A percentile compares a stretch with the other conserved stretches of the same genome.
Evolutionary conservation across 2,888 invertebrate genomes (phyloP).

Genomic region (Noctua pronuba): DNA sequence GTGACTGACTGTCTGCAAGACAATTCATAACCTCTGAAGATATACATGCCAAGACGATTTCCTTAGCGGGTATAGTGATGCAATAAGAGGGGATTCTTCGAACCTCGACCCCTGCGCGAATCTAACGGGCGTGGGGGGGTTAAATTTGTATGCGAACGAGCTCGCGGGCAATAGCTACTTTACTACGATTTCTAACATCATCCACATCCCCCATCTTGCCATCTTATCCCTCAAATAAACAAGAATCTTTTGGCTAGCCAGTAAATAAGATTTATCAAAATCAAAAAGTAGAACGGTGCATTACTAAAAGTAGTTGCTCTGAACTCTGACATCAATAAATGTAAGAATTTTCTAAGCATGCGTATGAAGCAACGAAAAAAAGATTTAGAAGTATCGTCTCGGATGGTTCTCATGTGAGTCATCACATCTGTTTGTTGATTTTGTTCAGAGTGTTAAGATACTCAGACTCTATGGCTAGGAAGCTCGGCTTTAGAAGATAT

Average conservation of each 20-base stretch:
- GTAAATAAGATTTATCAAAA: slow-evolving; percentile 17
- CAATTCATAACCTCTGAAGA: background rate
- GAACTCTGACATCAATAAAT: slow-evolving; percentile 74
- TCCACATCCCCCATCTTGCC: background rate
- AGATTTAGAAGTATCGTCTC: slow-evolving; percentile 39
- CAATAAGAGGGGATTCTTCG: slow-evolving; percentile 33
- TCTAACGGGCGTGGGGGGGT: slow-evolving; percentile 19
- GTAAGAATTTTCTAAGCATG: slow-evolving; percentile 74
- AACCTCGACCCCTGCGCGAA: slow-evolving; percentile 32
- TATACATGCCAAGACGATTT: slow-evolving; percentile 7
- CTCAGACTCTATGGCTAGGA: slow-evolving; percentile 26
- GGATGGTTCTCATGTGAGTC: slow-evolving; percentile 51
- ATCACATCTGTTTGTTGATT: slow-evolving; percentile 62
- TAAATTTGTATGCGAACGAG: slow-evolving; percentile 31
- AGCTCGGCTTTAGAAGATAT: slow-evolving; percentile 26
- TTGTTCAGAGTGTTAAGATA: slow-evolving; percentile 35
- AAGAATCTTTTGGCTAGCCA: background rate
- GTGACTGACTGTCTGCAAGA: background rate
- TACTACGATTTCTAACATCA: slow-evolving; percentile 7
- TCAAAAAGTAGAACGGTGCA: slow-evolving; percentile 41
- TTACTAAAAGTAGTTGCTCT: slow-evolving; percentile 60
- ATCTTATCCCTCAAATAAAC: background rate
- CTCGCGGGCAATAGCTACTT: slow-evolving; percentile 3
- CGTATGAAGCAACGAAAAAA: slow-evolving; percentile 74
- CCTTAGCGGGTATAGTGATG: slow-evolving; percentile 9